A percentile compares a stretch with the other conserved stretches of the same genome.
These are phyloP conservation scores for Torymus tubicola DNA, from an alignment of 2,888 invertebrate genomes.

Conservation along the genomic window DNA sequence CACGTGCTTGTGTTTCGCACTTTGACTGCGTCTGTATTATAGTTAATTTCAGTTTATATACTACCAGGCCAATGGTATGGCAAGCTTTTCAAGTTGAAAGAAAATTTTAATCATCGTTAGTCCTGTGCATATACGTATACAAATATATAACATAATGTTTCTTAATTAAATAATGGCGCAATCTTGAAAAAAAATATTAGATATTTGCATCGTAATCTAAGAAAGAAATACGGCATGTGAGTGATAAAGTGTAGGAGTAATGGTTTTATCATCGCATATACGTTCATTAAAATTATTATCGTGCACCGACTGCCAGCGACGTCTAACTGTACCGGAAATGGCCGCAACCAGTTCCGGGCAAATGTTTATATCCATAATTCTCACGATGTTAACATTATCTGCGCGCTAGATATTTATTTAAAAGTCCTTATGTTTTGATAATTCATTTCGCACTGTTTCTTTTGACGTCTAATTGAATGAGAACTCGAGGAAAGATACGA, in stretches of 20 bases:
- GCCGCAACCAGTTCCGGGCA: constrained; percentile 66
- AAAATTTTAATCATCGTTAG: too few relatives aligned
- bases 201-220: constrained; percentile 8
- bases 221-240: constrained; percentile 19
- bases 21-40: background rate
- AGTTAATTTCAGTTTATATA: background rate
- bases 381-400: constrained; percentile 29
- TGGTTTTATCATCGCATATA: constrained; percentile 47
- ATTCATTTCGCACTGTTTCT: background rate
- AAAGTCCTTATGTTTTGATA: background rate
- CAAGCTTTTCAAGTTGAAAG: too few relatives aligned
- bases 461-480: background rate
- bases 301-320: constrained; percentile 40
- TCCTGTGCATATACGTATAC: too few relatives aligned
- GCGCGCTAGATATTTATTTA: constrained; percentile 16
- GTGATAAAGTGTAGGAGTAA: constrained; percentile 44
- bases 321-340: constrained; percentile 68
- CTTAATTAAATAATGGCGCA: too few relatives aligned
- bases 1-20: background rate
- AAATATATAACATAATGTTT: too few relatives aligned
- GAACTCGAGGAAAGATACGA: constrained; percentile 18
- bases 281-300: constrained; percentile 60
- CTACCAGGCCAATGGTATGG: background rate
- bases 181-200: background rate
- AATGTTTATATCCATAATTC: constrained; percentile 68